Evolutionary conservation across 2,888 invertebrate species (phyloP).

Genomic region (Apotomis turbidana): DNA sequence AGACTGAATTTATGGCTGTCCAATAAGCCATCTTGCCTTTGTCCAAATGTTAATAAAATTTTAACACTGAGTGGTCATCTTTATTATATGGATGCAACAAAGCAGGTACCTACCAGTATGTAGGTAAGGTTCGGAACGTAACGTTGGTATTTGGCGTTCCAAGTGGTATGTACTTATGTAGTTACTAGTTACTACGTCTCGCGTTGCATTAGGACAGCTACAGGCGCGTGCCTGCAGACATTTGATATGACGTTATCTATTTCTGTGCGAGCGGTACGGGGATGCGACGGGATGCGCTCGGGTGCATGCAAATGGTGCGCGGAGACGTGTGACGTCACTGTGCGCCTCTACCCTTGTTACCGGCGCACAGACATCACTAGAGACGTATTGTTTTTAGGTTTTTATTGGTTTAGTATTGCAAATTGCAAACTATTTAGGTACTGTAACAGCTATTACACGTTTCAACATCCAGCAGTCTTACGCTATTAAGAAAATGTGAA

Average conservation of each 20-base stretch:
- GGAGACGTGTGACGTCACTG: slow-evolving; percentile 73
- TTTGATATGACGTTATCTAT: slow-evolving; percentile 81
- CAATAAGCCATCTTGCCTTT: slow-evolving; percentile 69
- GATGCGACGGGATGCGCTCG: slow-evolving; percentile 71
- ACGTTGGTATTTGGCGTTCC: slow-evolving; percentile 25
- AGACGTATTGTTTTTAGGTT: slow-evolving; percentile 49
- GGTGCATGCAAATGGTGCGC: slow-evolving; percentile 81
- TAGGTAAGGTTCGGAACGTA: slow-evolving; percentile 45
- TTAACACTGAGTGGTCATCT: slow-evolving; percentile 70
- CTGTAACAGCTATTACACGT: too few species aligned
- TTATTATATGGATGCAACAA: slow-evolving; percentile 49
- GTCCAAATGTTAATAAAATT: slow-evolving; percentile 72
- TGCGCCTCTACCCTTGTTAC: slow-evolving; percentile 67
- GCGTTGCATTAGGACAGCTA: slow-evolving; percentile 43
- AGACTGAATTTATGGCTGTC: slow-evolving; percentile 71
- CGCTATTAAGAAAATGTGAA: too few species aligned
- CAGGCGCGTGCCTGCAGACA: slow-evolving; percentile 66
- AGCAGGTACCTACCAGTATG: slow-evolving; percentile 49
- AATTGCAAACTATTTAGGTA: not conserved
- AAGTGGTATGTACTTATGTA: slow-evolving; percentile 24
- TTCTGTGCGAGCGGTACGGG: slow-evolving; percentile 64
- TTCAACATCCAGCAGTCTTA: too few species aligned
- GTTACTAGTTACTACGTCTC: slow-evolving; percentile 37
- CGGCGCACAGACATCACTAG: slow-evolving; percentile 51
- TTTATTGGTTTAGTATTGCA: not conserved